Percentiles rank a stretch among this genome's conserved stretches.
phyloP scores from a whole-genome alignment of 2,797 vertebrate genomes.

The Zenarchopterus dispar region DNA sequence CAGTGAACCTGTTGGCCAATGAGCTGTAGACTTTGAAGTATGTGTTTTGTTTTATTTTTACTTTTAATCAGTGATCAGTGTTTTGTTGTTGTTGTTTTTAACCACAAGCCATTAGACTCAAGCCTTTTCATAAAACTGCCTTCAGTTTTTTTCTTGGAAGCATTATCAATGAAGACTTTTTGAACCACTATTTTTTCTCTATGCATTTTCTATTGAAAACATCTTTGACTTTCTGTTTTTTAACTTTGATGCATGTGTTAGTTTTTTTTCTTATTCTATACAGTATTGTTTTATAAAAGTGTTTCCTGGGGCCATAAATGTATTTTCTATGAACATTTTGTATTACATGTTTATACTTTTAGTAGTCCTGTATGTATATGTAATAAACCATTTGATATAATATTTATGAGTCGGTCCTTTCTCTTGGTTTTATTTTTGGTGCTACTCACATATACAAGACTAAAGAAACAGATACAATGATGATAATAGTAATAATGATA shows the following conservation, averaged over 20 bases:
- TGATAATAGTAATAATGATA: background rate
- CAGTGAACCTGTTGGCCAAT: background rate
- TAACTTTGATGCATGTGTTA: constrained; percentile 64
- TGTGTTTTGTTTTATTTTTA: constrained; percentile 15
- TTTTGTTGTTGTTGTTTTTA: constrained; percentile 29
- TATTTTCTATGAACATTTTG: constrained; percentile 81
- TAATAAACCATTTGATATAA: constrained; percentile 76
- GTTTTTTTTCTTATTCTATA: constrained; percentile 59
- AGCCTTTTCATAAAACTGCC: constrained; percentile 35
- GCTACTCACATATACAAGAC: background rate
- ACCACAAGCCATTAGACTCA: constrained; percentile 51
- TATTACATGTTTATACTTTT: constrained; percentile 79
- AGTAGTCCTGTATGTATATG: constrained; percentile 73
- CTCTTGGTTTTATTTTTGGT: constrained; percentile 13
- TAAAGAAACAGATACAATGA: background rate
- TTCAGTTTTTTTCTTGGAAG: constrained; percentile 45
- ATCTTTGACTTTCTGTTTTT: constrained; percentile 43
- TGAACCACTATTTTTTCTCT: constrained; percentile 31
- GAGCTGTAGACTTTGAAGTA: constrained; percentile 27
- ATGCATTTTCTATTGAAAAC: constrained; percentile 43
- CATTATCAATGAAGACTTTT: constrained; percentile 42
- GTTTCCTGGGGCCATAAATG: constrained; percentile 62
- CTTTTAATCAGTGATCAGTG: constrained; percentile 8
- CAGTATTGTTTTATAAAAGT: constrained; percentile 64
- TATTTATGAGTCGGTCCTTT: constrained; percentile 20